Conservation (phyloP, 2,113 vertebrate genomes). For the Elachura formosa region DNA sequence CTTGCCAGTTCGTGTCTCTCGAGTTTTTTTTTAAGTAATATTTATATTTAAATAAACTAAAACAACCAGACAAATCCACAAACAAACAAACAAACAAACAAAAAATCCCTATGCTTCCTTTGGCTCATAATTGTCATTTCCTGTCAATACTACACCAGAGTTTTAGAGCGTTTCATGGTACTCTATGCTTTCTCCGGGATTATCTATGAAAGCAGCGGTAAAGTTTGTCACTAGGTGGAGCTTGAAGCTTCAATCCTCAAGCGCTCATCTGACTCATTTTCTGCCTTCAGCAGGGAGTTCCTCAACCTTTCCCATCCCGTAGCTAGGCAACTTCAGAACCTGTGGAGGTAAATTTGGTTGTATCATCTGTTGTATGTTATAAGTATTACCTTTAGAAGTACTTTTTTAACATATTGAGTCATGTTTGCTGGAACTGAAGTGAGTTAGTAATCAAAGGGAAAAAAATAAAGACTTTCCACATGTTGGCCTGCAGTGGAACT, state of each 20-base stretch:
- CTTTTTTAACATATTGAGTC: conserved; percentile 30
- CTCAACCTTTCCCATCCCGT: conserved; percentile 32
- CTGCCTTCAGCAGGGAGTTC: conserved; percentile 1
- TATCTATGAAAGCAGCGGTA: not conserved
- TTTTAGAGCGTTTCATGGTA: not conserved
- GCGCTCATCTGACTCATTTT: not conserved
- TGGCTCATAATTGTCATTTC: not conserved
- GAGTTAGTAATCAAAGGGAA: conserved; percentile 49
- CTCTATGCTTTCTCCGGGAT: not conserved
- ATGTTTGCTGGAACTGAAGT: conserved; percentile 38
- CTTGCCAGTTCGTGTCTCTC: not conserved
- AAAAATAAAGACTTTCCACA: conserved; percentile 35
- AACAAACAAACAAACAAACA: not conserved
- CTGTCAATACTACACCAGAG: not conserved
- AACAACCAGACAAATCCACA: not conserved
- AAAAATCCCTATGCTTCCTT: not conserved
- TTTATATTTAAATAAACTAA: not conserved
- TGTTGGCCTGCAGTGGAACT: not conserved
- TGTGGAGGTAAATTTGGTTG: conserved; percentile 44
- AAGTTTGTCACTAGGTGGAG: conserved; percentile 49
- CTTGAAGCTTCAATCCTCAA: not conserved
- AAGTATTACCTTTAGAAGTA: not conserved
- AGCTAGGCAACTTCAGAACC: conserved; percentile 57
- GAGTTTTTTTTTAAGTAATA: not conserved
- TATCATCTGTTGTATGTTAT: conserved; percentile 37